These are phyloP conservation scores for Melanotaenia nigrans DNA, from an alignment of 2,797 vertebrate genomes.

Conservation along the genomic window DNA sequence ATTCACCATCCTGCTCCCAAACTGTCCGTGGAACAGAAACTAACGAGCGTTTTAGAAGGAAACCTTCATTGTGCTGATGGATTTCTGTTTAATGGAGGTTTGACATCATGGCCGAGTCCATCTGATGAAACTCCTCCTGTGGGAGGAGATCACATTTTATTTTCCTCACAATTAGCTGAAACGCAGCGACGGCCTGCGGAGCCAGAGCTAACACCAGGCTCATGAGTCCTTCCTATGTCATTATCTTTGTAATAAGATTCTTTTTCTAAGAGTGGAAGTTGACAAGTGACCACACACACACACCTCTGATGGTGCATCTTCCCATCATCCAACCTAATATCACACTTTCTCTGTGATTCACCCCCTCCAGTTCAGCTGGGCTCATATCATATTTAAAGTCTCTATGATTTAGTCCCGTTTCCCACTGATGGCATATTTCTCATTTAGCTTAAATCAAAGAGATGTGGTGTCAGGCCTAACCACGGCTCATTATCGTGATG, in stretches of 20 bases:
- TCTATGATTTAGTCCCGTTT: conserved; percentile 71
- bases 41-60: not conserved
- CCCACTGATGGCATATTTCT: conserved; percentile 78
- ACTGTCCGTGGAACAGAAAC: too few relatives aligned
- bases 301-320: conserved; percentile 32
- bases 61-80: conserved; percentile 11
- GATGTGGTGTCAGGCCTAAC: conserved; percentile 78
- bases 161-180: conserved; percentile 48
- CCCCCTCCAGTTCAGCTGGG: conserved; percentile 62
- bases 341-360: conserved; percentile 66
- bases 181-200: conserved; percentile 32
- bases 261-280: conserved; percentile 9
- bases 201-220: conserved; percentile 19
- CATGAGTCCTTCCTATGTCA: conserved; percentile 62
- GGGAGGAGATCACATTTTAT: conserved; percentile 49
- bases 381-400: conserved; percentile 75
- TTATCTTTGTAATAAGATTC: conserved; percentile 69
- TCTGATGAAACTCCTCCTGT: conserved; percentile 15
- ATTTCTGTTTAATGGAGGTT: conserved; percentile 40
- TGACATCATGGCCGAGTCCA: conserved; percentile 1
- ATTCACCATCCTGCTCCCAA: too few relatives aligned
- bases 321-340: conserved; percentile 73
- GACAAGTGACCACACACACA: conserved; percentile 26
- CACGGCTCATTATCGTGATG: conserved; percentile 77
- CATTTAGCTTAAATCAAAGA: conserved; percentile 82